phyloP scores from a whole-genome alignment of 2,797 vertebrate species.

The Monodelphis domestica region DNA sequence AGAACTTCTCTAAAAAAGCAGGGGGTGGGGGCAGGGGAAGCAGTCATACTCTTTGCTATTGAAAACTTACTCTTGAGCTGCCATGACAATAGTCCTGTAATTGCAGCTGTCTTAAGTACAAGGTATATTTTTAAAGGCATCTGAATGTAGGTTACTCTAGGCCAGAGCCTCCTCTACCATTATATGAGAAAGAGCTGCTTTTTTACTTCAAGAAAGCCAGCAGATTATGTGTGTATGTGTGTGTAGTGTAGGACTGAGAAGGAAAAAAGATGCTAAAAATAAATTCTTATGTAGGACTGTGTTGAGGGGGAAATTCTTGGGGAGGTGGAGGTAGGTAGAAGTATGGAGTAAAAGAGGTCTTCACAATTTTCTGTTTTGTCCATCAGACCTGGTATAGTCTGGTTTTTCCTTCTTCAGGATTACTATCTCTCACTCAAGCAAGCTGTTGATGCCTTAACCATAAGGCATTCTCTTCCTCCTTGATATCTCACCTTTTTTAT shows the following conservation, averaged over 20 bases:
- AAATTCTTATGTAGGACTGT: not conserved
- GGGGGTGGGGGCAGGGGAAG: too few relatives aligned
- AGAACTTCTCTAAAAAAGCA: not conserved
- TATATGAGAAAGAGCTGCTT: not conserved
- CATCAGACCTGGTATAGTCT: not conserved
- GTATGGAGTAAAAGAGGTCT: not conserved
- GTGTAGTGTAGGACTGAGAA: not conserved
- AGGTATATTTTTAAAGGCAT: not conserved
- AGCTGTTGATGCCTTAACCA: not conserved
- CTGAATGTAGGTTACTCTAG: not conserved
- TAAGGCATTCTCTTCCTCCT: not conserved
- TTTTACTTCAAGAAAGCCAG: not conserved
- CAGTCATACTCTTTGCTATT: not conserved
- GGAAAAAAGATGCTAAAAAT: not conserved
- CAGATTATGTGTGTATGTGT: not conserved
- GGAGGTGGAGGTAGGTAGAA: not conserved
- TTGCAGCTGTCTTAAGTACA: not conserved
- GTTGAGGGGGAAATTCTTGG: not conserved
- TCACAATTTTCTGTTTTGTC: not conserved
- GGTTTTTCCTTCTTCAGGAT: not conserved
- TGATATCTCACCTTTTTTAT: not conserved
- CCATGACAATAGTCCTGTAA: not conserved
- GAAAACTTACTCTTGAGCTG: slow-evolving; percentile 10
- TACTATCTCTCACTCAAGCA: not conserved
- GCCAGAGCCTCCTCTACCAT: not conserved